Base-by-base conservation (phyloP, 2,113 vertebrate species). In the Noturus placidus region DNA sequence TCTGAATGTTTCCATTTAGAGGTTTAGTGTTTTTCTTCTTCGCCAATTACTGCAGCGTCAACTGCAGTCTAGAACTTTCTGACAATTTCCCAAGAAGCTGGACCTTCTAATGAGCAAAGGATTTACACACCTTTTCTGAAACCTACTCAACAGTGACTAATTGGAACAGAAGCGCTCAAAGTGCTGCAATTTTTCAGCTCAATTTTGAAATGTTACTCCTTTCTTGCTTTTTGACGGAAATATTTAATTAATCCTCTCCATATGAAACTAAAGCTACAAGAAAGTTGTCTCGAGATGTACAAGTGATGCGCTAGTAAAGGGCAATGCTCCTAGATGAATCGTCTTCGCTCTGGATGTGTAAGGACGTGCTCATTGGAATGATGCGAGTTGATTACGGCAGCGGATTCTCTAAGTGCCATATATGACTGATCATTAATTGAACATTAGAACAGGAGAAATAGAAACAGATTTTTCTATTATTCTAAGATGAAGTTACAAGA, bases 241-340 rank as follows among this genome's bases (percentile, higher is more conserved):
- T 97, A 99, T 91, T 95, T 97, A 90, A 99, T 98, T 59, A 96
- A 96, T 69, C 97, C 97, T 86, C 97, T 98, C 97, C 98, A 98
- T 97, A 97, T 97, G 77, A 98, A 61, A 61, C 20, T 11, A 91
- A 42, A 14, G 22, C 50, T 30, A 79, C 63, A 46, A 52, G 69
- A 63, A 30, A 17, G 46, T 27, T 56, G 46, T 30, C 4, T 19
- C 2, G 15, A 42, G 25, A 11, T 67, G 19, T 46, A 4, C 5
- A 17, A n/a, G 50, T 1, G 7, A 56, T 20, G 5, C 0, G 20
- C 6, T 33, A 56, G 4, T 56, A 19, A n/a, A 56, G 4, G 2
- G 7, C 0, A 6, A 1, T 76, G 35, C 72, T 14, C 20, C 46
- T 11, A 17, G 5, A 22, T 20, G 77, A 1, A 35, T 30, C 6